phyloP scores from a whole-genome alignment of 2,113 vertebrate genomes.

The Telmatochromis sp. region DNA sequence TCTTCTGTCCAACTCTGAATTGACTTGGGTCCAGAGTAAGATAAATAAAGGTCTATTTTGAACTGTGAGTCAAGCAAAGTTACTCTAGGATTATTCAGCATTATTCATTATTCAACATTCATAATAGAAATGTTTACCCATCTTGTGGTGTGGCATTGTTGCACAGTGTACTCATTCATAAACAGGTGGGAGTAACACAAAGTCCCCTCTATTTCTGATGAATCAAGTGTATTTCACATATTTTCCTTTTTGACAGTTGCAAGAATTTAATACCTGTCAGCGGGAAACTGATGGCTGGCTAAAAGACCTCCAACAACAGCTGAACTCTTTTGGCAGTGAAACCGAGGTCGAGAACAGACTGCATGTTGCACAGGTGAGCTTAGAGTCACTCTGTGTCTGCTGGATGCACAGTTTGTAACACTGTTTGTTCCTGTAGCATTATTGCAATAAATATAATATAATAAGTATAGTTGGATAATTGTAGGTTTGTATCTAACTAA shows the following conservation, averaged over 20 bases:
- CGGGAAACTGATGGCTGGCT: conserved; percentile 38
- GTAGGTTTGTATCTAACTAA: background rate
- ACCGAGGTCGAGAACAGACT: conserved; percentile 34
- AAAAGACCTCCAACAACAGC: background rate
- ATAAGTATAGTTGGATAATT: background rate
- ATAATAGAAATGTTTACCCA: too few species aligned
- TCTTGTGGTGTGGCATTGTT: background rate
- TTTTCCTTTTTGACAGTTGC: conserved; percentile 1
- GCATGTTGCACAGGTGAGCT: conserved; percentile 50
- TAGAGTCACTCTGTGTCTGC: background rate
- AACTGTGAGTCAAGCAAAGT: background rate
- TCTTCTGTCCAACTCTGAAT: too few species aligned
- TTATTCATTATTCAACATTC: background rate
- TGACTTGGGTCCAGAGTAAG: too few species aligned
- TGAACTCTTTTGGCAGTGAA: conserved; percentile 5
- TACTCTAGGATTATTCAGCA: background rate
- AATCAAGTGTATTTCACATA: background rate
- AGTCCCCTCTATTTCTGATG: background rate
- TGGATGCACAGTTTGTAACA: background rate
- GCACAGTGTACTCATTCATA: background rate
- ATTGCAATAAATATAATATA: background rate
- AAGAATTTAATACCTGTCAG: conserved; percentile 16
- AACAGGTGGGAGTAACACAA: background rate
- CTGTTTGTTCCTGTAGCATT: background rate
- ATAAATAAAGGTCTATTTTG: too few species aligned